phyloP scores from a whole-genome alignment of 2,113 vertebrate species.

The Manacus vitellinus region DNA sequence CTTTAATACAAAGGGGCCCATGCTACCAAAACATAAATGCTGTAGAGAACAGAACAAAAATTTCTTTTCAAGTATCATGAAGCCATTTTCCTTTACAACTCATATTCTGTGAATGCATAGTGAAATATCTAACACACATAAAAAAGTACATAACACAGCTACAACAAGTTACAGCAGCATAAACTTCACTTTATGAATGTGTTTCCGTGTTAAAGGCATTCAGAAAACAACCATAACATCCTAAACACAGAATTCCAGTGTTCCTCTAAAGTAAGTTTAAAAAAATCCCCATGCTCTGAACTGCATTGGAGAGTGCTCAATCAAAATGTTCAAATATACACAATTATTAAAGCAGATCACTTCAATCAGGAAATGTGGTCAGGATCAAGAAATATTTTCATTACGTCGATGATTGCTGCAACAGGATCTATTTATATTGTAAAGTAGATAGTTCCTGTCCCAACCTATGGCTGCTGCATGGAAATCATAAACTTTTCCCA shows the following conservation, averaged over 20 bases:
- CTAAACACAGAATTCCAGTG: not conserved
- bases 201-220: not conserved
- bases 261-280: not conserved
- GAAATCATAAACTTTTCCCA: slow-evolving; percentile 36
- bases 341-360: not conserved
- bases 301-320: not conserved
- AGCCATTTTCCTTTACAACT: not conserved
- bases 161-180: not conserved
- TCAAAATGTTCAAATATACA: not conserved
- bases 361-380: not conserved
- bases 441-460: not conserved
- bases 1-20: not conserved
- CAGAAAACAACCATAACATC: not conserved
- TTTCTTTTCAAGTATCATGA: not conserved
- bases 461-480: not conserved
- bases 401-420: rapidly evolving
- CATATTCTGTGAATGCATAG: not conserved
- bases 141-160: not conserved
- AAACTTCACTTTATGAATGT: not conserved
- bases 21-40: not conserved
- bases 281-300: not conserved
- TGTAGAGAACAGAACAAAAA: not conserved
- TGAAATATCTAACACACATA: not conserved
- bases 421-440: not conserved
- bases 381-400: not conserved